Conservation (phyloP, 2,888 invertebrate genomes). For the Catocala fraxini region DNA sequence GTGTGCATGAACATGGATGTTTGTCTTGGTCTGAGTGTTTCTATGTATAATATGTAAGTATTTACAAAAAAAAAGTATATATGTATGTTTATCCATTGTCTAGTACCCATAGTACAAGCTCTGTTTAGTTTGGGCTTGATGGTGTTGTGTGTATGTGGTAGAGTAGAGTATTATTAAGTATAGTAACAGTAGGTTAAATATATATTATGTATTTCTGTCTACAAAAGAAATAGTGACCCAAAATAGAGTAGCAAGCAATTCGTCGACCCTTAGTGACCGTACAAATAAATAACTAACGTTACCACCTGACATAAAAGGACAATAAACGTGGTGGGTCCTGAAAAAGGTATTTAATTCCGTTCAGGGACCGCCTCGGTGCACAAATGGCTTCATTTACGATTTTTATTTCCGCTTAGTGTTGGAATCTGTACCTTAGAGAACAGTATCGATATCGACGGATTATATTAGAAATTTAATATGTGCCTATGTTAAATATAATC, state of each 20-base stretch:
- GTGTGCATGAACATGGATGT: too few relatives aligned
- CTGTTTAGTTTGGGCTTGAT: too few relatives aligned
- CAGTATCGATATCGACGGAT: constrained; percentile 17
- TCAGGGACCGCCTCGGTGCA: constrained; percentile 76
- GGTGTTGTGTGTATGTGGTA: too few relatives aligned
- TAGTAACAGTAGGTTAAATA: background rate
- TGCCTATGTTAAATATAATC: too few relatives aligned
- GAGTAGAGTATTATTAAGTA: too few relatives aligned
- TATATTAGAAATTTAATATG: too few relatives aligned
- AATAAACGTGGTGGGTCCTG: constrained; percentile 79
- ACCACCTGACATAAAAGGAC: constrained; percentile 86
- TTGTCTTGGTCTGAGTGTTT: too few relatives aligned
- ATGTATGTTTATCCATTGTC: too few relatives aligned
- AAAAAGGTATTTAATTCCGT: constrained; percentile 84
- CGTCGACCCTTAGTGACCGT: constrained; percentile 43
- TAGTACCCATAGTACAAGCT: too few relatives aligned
- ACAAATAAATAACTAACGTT: constrained; percentile 80
- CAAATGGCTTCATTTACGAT: constrained; percentile 87
- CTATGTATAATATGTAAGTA: too few relatives aligned
- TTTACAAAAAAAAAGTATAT: too few relatives aligned
- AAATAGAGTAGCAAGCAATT: constrained; percentile 39
- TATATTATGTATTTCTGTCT: background rate
- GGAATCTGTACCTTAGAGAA: constrained; percentile 16
- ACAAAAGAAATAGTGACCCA: constrained; percentile 18
- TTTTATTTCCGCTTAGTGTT: constrained; percentile 83